Evolutionary conservation across 2,888 invertebrate species (phyloP).

Genomic region (Sphaerophoria taeniata): DNA sequence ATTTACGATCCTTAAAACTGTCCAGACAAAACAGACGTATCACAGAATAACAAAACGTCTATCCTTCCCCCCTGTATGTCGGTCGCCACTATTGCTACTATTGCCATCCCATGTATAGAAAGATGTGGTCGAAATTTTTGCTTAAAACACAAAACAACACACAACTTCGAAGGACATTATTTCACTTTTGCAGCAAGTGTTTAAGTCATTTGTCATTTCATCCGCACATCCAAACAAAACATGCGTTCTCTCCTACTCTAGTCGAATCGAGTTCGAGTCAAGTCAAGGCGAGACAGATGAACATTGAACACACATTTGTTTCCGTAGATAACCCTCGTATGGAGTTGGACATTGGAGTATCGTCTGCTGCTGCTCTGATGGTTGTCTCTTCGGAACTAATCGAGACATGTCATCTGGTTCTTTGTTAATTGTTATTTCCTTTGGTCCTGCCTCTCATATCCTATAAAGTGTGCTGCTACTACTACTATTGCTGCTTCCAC

Average conservation of each 20-base stretch:
- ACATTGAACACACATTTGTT: conserved; percentile 17
- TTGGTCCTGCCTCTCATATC: conserved; percentile 22
- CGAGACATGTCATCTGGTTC: conserved; percentile 71
- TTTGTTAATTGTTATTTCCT: conserved; percentile 66
- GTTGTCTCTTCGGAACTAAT: conserved; percentile 34
- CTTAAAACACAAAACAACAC: not conserved
- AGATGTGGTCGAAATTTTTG: conserved; percentile 65
- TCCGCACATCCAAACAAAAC: conserved; percentile 20
- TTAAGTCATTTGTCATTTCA: conserved; percentile 73
- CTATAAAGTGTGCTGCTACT: conserved; percentile 26
- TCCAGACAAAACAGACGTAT: conserved; percentile 22
- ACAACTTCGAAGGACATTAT: conserved; percentile 53
- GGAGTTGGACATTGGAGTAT: not conserved
- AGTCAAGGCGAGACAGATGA: not conserved
- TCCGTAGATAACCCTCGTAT: not conserved
- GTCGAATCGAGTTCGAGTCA: not conserved
- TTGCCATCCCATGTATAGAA: not conserved
- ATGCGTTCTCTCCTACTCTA: not conserved
- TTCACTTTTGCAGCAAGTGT: conserved; percentile 62
- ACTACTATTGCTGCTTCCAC: conserved; percentile 19
- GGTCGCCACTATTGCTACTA: conserved; percentile 9
- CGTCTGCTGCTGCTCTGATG: not conserved
- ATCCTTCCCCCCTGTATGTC: conserved; percentile 35
- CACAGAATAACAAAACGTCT: conserved; percentile 24
- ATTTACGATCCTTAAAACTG: conserved; percentile 61